phyloP scores from a whole-genome alignment of 2,113 vertebrate species.

The Serranochromis macrocephalus region DNA sequence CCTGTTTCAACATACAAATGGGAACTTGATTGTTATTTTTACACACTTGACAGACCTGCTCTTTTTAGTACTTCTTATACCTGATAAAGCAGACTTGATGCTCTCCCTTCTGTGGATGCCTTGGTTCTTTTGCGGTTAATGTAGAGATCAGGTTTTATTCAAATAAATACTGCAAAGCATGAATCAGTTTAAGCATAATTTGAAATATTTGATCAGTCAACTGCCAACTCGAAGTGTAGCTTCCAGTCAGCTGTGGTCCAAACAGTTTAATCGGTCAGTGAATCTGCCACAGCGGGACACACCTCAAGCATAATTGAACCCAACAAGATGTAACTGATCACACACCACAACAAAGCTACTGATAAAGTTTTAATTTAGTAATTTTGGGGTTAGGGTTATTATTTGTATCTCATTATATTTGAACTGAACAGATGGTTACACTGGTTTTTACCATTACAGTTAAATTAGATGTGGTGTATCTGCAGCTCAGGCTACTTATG shows the following conservation, averaged over 20 bases:
- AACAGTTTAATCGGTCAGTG: not conserved
- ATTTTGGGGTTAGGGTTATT: not conserved
- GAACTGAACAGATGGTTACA: not conserved
- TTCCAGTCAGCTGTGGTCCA: not conserved
- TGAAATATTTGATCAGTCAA: not conserved
- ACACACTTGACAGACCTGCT: rapidly evolving
- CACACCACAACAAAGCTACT: rapidly evolving
- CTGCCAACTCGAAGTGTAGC: not conserved
- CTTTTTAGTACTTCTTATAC: not conserved
- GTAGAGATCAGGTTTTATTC: not conserved
- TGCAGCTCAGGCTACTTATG: not conserved
- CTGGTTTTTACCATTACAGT: not conserved
- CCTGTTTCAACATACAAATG: not conserved
- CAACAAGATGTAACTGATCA: not conserved
- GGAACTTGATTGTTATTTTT: not conserved
- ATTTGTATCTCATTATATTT: not conserved
- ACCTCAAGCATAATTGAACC: not conserved
- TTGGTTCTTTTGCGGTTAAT: rapidly evolving
- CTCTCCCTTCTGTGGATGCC: rapidly evolving
- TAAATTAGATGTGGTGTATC: rapidly evolving
- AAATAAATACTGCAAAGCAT: not conserved
- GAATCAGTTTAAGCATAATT: not conserved
- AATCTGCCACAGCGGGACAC: not conserved
- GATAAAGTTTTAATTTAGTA: not conserved
- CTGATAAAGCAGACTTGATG: not conserved